These are phyloP conservation scores for Leptura quadrifasciata DNA, from an alignment of 2,888 invertebrate species.

Conservation along the genomic window DNA sequence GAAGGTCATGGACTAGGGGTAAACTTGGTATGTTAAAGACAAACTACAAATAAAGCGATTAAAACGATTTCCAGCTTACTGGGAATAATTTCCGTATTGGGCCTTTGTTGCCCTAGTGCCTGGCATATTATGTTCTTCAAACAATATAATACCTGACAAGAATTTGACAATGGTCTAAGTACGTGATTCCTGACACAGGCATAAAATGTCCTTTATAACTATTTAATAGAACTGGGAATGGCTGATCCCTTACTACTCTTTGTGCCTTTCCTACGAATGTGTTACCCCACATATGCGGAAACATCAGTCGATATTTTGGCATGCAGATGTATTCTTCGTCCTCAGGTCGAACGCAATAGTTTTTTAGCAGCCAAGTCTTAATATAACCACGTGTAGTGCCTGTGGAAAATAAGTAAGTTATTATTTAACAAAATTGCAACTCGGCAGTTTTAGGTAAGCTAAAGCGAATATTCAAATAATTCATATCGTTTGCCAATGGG, in stretches of 20 bases:
- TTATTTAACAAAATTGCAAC: no score
- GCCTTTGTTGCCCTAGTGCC: no score
- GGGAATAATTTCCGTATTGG: no score
- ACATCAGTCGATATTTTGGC: conserved; percentile 80
- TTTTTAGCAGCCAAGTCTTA: conserved; percentile 85
- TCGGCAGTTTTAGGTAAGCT: no score
- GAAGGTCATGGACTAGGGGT: no score
- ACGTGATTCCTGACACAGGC: conserved; percentile 81
- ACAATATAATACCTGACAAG: conserved; percentile 78
- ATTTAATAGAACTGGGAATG: conserved; percentile 80
- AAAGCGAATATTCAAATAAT: no score
- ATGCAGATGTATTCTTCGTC: conserved; percentile 77
- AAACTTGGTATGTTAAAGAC: no score
- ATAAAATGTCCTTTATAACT: conserved; percentile 84
- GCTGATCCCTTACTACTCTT: conserved; percentile 78
- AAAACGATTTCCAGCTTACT: no score
- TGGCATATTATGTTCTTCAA: no score
- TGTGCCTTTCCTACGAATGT: conserved; percentile 82
- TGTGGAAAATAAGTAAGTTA: conserved; percentile 59
- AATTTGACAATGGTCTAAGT: conserved; percentile 80
- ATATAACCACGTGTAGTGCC: conserved; percentile 83
- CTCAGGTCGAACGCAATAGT: conserved; percentile 76
- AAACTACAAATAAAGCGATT: no score
- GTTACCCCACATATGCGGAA: conserved; percentile 85
- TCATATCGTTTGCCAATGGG: no score